These are phyloP conservation scores for Hippocampus barbouri DNA, from an alignment of 2,113 vertebrate genomes.

Conservation along the genomic window DNA sequence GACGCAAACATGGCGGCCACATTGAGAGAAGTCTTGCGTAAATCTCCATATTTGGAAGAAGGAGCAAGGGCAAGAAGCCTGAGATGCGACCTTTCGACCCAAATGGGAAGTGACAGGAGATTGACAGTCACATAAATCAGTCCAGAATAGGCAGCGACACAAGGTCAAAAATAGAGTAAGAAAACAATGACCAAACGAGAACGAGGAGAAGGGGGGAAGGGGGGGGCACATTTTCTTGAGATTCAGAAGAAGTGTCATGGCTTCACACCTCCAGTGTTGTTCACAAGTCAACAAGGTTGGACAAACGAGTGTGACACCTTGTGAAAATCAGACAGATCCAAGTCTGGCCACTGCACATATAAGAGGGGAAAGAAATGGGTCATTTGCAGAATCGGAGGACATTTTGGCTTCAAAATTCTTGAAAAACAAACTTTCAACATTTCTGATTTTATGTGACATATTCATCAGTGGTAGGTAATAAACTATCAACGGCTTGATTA, in stretches of 20 bases:
- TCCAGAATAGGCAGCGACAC: conserved; percentile 60
- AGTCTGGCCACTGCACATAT: background rate
- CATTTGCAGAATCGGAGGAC: too few species aligned
- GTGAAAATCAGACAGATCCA: conserved; percentile 10
- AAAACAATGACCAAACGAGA: conserved; percentile 58
- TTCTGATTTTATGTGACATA: too few species aligned
- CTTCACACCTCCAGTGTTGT: conserved; percentile 47
- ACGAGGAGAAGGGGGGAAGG: background rate
- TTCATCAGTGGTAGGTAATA: too few species aligned
- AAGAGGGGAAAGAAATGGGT: background rate
- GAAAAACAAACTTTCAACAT: too few species aligned
- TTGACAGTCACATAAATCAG: conserved; percentile 70
- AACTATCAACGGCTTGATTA: too few species aligned
- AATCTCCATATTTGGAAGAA: conserved; percentile 57
- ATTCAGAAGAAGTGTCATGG: conserved; percentile 50
- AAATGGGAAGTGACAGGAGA: conserved; percentile 72
- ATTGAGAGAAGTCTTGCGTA: conserved; percentile 18
- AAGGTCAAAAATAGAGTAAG: conserved; percentile 64
- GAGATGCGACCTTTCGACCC: conserved; percentile 48
- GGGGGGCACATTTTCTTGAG: conserved; percentile 51
- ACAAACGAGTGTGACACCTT: conserved; percentile 30
- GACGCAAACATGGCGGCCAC: conserved; percentile 29
- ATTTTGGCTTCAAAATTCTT: too few species aligned
- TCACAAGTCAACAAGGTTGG: conserved; percentile 47
- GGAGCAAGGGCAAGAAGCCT: conserved; percentile 65